Percentiles rank a stretch among this genome's conserved stretches.
These are phyloP conservation scores for Phylloscopus collybita DNA, from an alignment of 2,797 vertebrate species.

Conservation along the genomic window DNA sequence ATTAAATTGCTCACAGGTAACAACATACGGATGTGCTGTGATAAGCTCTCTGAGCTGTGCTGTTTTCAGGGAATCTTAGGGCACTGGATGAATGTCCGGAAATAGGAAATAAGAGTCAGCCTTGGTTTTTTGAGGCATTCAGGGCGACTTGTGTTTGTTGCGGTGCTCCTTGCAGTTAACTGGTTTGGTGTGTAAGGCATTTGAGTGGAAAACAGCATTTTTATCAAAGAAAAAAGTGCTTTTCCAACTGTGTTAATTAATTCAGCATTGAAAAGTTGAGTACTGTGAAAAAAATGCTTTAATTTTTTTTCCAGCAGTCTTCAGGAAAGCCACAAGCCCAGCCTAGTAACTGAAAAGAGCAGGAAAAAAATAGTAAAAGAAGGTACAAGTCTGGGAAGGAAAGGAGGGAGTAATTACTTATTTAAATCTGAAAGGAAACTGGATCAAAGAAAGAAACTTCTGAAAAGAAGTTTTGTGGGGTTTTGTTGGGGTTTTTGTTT, in stretches of 20 bases:
- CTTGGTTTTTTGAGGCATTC: neutral
- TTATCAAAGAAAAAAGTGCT: neutral
- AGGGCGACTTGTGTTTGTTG: neutral
- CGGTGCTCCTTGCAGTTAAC: neutral
- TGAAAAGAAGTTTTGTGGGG: neutral
- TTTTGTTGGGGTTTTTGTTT: neutral
- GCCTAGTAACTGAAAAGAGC: neutral
- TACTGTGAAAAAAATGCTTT: neutral
- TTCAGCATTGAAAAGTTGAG: neutral
- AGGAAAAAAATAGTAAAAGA: neutral
- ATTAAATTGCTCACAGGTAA: slow-evolving; percentile 60
- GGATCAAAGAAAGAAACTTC: neutral
- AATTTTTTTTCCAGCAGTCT: neutral
- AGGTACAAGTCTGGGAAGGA: neutral
- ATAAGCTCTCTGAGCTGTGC: neutral
- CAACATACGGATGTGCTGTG: neutral
- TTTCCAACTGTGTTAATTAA: slow-evolving; percentile 16
- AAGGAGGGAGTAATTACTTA: neutral
- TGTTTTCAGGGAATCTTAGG: slow-evolving; percentile 10
- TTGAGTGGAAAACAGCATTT: slow-evolving; percentile 33
- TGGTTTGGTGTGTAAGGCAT: neutral
- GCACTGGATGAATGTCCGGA: neutral
- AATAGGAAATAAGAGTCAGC: neutral
- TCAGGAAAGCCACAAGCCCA: neutral
- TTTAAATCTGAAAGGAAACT: neutral